Evolutionary conservation across 2,888 invertebrate species (phyloP), one percentile per base, ranked within the genome.

Genomic region (Corbicula japonica): DNA sequence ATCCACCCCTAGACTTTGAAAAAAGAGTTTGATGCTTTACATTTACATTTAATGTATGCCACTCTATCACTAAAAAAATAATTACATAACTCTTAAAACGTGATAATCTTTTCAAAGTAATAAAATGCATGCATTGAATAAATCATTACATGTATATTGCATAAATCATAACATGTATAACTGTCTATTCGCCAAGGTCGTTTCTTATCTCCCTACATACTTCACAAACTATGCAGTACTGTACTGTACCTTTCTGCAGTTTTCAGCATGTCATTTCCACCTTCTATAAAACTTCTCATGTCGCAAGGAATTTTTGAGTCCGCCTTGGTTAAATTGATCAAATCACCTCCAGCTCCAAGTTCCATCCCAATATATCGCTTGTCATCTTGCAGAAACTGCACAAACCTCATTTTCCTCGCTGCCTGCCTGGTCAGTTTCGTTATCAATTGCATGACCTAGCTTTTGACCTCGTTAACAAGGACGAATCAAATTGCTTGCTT

Each of bases 161-260:
- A n/a, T n/a, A n/a, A n/a, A n/a, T n/a, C n/a, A n/a, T n/a, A n/a
- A n/a, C n/a, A n/a, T n/a, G n/a, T n/a, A n/a, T n/a, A n/a, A n/a
- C n/a, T n/a, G n/a, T n/a, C n/a, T n/a, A n/a, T n/a, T n/a, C n/a
- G n/a, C n/a, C n/a, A n/a, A n/a, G n/a, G n/a, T n/a, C n/a, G n/a
- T n/a, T n/a, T n/a, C n/a, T n/a, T n/a, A n/a, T n/a, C n/a, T n/a
- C n/a, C n/a, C n/a, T n/a, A n/a, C n/a, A n/a, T n/a, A n/a, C n/a
- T n/a, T n/a, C n/a, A n/a, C n/a, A n/a, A n/a, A n/a, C n/a, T n/a
- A n/a, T n/a, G n/a, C n/a, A n/a, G n/a, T n/a, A n/a, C n/a, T n/a
- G n/a, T n/a, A n/a, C n/a, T n/a, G n/a, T 56, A 90, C 91, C 85
- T 86, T 83, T 83, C 78, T 4, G 89, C 90, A 15, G 83, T 82